Evolutionary conservation across 2,888 invertebrate genomes (phyloP).

Genomic region (Craniophora ligustri): DNA sequence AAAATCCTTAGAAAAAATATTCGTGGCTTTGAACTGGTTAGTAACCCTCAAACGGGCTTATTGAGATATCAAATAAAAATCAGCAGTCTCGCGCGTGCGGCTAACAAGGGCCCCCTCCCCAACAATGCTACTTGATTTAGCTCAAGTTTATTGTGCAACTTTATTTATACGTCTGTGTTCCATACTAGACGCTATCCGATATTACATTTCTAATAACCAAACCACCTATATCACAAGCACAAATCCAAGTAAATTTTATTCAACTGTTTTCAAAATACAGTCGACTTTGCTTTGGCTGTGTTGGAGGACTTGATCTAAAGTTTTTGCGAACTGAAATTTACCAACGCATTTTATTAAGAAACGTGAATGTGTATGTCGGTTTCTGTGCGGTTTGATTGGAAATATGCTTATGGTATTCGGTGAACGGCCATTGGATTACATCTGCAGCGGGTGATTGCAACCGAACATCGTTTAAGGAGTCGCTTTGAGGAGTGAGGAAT

Average conservation of each 20-base stretch:
- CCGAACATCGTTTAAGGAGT: slow-evolving; percentile 53
- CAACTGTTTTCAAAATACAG: rapidly evolving
- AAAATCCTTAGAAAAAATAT: slow-evolving; percentile 69
- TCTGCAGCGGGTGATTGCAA: slow-evolving; percentile 75
- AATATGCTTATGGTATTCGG: slow-evolving; percentile 81
- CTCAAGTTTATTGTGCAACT: slow-evolving; percentile 85
- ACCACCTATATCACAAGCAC: slow-evolving; percentile 28
- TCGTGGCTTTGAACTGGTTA: slow-evolving; percentile 69
- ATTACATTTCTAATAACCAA: slow-evolving; percentile 56
- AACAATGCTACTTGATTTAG: slow-evolving; percentile 87
- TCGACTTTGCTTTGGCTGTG: slow-evolving; percentile 20
- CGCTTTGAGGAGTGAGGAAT: slow-evolving; percentile 14
- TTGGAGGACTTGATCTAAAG: slow-evolving; percentile 34
- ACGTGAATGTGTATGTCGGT: slow-evolving; percentile 76
- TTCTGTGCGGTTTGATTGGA: slow-evolving; percentile 83
- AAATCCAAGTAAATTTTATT: slow-evolving; percentile 21
- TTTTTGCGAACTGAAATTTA: slow-evolving; percentile 62
- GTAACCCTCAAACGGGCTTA: slow-evolving; percentile 80
- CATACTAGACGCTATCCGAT: slow-evolving; percentile 74
- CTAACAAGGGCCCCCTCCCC: slow-evolving; percentile 82
- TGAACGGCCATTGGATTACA: slow-evolving; percentile 72
- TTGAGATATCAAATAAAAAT: slow-evolving; percentile 89
- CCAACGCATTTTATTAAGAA: slow-evolving; percentile 86
- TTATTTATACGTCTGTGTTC: slow-evolving; percentile 84
- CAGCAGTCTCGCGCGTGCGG: slow-evolving; percentile 79